Evolutionary conservation across 2,888 invertebrate genomes (phyloP).

Genomic region (Sarcophaga caerulescens): DNA sequence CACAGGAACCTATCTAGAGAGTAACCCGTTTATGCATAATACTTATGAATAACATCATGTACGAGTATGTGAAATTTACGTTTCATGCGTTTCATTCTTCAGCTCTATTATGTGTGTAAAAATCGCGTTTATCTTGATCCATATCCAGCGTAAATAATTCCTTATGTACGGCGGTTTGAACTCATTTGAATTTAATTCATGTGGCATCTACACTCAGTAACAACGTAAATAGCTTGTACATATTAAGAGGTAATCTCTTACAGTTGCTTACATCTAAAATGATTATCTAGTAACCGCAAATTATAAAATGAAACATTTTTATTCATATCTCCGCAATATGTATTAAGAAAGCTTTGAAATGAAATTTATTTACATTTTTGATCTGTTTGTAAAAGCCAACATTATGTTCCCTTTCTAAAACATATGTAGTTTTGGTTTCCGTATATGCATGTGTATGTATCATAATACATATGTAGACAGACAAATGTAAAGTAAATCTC

Average conservation of each 20-base stretch:
- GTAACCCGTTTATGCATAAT: too few species aligned
- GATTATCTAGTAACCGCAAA: conserved; percentile 44
- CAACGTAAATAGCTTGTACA: background rate
- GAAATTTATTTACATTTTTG: conserved; percentile 23
- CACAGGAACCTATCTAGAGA: too few species aligned
- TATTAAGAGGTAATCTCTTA: conserved; percentile 1
- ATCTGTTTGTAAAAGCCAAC: conserved; percentile 13
- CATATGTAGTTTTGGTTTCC: background rate
- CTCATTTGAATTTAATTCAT: background rate
- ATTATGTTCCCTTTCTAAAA: conserved; percentile 37
- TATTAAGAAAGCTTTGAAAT: background rate
- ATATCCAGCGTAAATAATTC: background rate
- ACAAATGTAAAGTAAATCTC: background rate
- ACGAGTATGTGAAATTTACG: background rate
- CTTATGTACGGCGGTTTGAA: background rate
- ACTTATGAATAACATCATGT: too few species aligned
- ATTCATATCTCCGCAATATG: conserved; percentile 17
- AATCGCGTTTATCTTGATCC: conserved; percentile 26
- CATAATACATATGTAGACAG: background rate
- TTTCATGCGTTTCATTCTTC: background rate
- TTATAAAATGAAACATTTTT: conserved; percentile 32
- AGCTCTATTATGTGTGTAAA: background rate
- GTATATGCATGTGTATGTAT: too few species aligned
- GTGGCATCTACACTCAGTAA: background rate
- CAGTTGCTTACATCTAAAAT: background rate